Base-by-base conservation (phyloP, 1,140 invertebrate species). In the Battus philenor region DNA sequence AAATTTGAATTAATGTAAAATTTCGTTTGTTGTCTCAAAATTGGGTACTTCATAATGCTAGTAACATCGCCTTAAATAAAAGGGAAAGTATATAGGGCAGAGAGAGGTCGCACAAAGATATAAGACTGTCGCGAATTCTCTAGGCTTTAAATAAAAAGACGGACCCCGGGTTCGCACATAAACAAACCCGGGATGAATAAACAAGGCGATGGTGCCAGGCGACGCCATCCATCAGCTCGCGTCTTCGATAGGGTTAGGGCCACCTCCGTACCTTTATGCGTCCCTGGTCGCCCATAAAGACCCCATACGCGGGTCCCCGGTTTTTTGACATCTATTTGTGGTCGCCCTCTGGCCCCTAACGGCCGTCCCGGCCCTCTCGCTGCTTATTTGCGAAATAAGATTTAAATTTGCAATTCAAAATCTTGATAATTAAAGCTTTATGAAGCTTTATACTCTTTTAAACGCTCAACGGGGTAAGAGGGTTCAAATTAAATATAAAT, bases 321-420 rank as follows among this genome's bases (percentile, higher is more conserved):
- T 81, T 78, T 80, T 84, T 82, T 82, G 76, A 80, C 80, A 70
- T 81, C 75, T 81, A 84, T 84, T 80, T 84, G 77, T 74, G 80
- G 80, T 84, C 64, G 67, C 59, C 58, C 66, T 66, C 59, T 59
- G 59, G 45, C 64, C 74, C 72, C 61, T 74, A 82, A 80, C 76
- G 73, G 62, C 67, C 57, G 54, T 27, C 13, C 24, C 31, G 32
- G 49, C 48, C 55, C 52, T 57, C 47, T 22, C 50, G 36, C 46
- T 34, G 49, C 36, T 33, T 11, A 26, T 56, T 48, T 27, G 43
- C 38, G 32, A 50, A 50, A 48, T 50, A 56, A 54, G 59, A 61
- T 67, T 67, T 52, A 33, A 52, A 52, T 52, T 47, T 60, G 55
- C 57, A 63, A 59, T 67, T 57, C 48, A 55, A 63, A 55, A 59